phyloP scores from a whole-genome alignment of 2,113 vertebrate species.

The Peromyscus maniculatus region DNA sequence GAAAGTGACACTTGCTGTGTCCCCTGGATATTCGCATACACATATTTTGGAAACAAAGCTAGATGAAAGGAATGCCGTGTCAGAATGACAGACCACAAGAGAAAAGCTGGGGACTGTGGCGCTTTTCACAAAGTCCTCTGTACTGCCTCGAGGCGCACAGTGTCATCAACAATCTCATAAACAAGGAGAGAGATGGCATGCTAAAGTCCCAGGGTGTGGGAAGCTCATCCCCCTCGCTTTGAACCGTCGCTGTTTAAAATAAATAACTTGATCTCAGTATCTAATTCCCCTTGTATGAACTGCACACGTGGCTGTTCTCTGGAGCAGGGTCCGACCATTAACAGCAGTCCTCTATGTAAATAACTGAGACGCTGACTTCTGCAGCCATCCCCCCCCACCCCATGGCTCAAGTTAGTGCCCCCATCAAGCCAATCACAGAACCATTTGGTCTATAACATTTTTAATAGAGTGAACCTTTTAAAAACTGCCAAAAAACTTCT shows the following conservation, averaged over 20 bases:
- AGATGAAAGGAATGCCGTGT: constrained; percentile 72
- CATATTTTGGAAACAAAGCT: constrained; percentile 82
- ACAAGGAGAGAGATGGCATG: constrained; percentile 67
- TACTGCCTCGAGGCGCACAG: constrained; percentile 70
- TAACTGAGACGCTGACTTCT: constrained; percentile 78
- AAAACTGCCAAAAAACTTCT: constrained; percentile 89
- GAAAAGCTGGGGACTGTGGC: constrained; percentile 69
- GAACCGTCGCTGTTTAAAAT: constrained; percentile 67
- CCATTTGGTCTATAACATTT: constrained; percentile 88
- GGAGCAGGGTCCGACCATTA: constrained; percentile 78
- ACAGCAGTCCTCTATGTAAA: constrained; percentile 81
- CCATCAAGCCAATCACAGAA: constrained; percentile 85
- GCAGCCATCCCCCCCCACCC: constrained; percentile 63
- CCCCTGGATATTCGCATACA: constrained; percentile 77
- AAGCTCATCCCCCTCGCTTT: constrained; percentile 55
- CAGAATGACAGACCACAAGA: constrained; percentile 79
- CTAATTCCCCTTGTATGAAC: constrained; percentile 75
- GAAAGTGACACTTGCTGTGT: constrained; percentile 71
- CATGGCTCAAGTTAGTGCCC: constrained; percentile 81
- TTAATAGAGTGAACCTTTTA: constrained; percentile 88
- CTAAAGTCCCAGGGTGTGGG: background rate
- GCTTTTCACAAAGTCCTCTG: constrained; percentile 75
- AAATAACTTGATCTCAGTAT: constrained; percentile 77
- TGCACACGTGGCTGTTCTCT: constrained; percentile 46
- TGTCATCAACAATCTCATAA: constrained; percentile 76